Conservation (phyloP, 2,888 invertebrate genomes). For the Thera obeliscata region DNA sequence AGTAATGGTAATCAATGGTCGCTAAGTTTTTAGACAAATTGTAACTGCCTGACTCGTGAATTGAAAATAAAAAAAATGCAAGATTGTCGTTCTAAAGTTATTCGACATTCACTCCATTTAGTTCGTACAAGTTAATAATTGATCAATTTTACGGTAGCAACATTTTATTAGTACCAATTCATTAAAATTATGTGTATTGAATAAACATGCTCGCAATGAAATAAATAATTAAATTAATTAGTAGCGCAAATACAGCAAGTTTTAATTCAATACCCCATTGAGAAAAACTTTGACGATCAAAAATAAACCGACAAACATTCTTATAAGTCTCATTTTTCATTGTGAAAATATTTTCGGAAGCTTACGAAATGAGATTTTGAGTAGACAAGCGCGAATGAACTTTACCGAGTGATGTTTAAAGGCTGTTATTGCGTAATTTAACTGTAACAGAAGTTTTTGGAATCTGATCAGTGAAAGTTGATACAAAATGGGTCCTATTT, state of each 20-base stretch:
- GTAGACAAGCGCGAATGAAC: constrained; percentile 59
- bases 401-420: constrained; percentile 55
- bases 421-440: constrained; percentile 59
- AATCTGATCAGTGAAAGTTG: constrained; percentile 59
- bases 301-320: constrained; percentile 67
- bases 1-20: not conserved
- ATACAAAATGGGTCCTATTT: constrained; percentile 57
- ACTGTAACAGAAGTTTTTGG: constrained; percentile 72
- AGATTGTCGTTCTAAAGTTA: too few relatives aligned
- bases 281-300: constrained; percentile 61
- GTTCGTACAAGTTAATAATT: constrained; percentile 5
- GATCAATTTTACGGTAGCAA: constrained; percentile 27
- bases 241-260: constrained; percentile 78
- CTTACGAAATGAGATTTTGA: constrained; percentile 72
- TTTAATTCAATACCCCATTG: constrained; percentile 80
- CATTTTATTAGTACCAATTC: constrained; percentile 39
- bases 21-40: too few relatives aligned
- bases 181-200: constrained; percentile 68
- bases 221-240: constrained; percentile 82
- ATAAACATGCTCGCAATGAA: constrained; percentile 72
- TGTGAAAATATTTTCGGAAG: constrained; percentile 74
- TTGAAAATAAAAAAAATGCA: too few relatives aligned
- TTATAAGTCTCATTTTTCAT: constrained; percentile 74
- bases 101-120: not conserved
- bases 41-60: too few relatives aligned